Conservation (phyloP, 2,888 invertebrate species). For the Laothoe populi region DNA sequence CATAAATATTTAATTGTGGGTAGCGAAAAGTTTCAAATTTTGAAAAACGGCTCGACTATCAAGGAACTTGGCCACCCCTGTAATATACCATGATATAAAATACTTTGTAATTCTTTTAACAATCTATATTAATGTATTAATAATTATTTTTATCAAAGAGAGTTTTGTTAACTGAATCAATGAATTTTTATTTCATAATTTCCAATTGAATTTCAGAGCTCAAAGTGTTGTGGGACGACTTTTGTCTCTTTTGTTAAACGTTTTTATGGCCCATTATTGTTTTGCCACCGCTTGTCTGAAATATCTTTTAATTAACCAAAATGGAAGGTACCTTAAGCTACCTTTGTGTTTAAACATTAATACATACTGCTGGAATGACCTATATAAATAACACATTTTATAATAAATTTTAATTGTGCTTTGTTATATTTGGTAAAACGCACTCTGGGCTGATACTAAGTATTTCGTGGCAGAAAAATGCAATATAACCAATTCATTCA, state of each 20-base stretch:
- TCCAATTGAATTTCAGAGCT: neutral
- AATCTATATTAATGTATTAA: neutral
- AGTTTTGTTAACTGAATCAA: neutral
- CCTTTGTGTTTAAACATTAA: neutral
- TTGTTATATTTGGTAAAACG: no score
- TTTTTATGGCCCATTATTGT: neutral
- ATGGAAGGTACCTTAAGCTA: neutral
- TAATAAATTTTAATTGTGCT: no score
- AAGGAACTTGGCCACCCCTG: no score
- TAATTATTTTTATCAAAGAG: neutral
- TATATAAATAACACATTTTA: neutral
- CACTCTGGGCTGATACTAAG: no score
- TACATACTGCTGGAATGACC: neutral
- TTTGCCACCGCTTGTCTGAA: constrained; percentile 1
- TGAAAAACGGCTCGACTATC: no score
- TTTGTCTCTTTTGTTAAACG: constrained; percentile 1
- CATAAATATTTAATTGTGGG: no score
- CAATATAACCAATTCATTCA: no score
- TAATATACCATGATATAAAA: no score
- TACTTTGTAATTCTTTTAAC: neutral
- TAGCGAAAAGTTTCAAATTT: no score
- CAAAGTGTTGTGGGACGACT: neutral
- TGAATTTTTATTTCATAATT: neutral
- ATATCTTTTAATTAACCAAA: constrained; percentile 26
- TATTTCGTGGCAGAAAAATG: no score